Conservation (phyloP, 1,140 invertebrate genomes). For the Zaprionus ghesquierei region DNA sequence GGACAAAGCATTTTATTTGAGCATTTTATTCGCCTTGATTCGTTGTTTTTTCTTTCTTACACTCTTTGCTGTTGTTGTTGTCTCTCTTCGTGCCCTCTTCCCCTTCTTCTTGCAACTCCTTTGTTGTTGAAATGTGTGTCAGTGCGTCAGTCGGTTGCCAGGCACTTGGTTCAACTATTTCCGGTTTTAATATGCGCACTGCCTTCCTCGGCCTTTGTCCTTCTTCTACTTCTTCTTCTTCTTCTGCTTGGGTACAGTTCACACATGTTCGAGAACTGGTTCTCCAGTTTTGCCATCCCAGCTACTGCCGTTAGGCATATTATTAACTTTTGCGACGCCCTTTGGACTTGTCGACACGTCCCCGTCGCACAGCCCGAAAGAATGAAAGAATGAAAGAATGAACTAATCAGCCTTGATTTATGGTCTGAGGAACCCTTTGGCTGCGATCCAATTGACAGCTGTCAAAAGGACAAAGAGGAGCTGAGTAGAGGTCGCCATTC, state of each 20-base stretch:
- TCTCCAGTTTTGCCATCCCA: constrained; percentile 13
- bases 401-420: constrained; percentile 49
- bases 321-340: constrained; percentile 71
- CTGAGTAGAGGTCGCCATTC: background rate
- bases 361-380: background rate
- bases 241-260: constrained; percentile 53
- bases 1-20: constrained; percentile 79
- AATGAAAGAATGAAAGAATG: too few relatives aligned
- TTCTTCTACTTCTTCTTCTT: constrained; percentile 13
- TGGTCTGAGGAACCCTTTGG: constrained; percentile 27
- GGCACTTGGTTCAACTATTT: constrained; percentile 78
- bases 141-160: constrained; percentile 77
- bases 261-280: constrained; percentile 51
- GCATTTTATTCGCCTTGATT: constrained; percentile 75
- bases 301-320: constrained; percentile 37
- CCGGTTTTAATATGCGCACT: constrained; percentile 76
- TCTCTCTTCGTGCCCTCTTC: background rate
- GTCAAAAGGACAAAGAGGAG: background rate
- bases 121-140: constrained; percentile 77
- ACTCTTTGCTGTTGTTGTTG: constrained; percentile 24
- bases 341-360: constrained; percentile 58
- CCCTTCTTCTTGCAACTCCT: constrained; percentile 44
- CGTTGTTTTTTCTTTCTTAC: constrained; percentile 36
- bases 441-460: constrained; percentile 49
- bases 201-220: constrained; percentile 34